These are phyloP conservation scores for Cygnus buccinator DNA, from an alignment of 2,113 vertebrate genomes.

Conservation along the genomic window DNA sequence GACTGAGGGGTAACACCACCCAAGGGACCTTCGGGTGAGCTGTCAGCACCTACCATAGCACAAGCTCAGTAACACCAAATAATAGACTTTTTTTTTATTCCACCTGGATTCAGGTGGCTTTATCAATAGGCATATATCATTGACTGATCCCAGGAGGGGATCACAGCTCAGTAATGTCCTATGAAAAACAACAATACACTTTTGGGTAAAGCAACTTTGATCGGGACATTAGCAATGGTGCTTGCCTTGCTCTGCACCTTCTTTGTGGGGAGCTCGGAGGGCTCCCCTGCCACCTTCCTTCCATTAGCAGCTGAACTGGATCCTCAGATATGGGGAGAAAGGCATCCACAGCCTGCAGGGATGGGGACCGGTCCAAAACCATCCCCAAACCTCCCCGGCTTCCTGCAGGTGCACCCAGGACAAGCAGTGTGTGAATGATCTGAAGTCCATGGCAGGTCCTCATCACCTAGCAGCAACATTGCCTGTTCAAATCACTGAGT, in stretches of 20 bases:
- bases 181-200: neutral
- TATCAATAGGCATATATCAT: neutral
- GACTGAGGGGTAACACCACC: neutral
- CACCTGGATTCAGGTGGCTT: neutral
- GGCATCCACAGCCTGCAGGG: neutral
- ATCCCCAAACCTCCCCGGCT: neutral
- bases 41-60: neutral
- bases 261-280: neutral
- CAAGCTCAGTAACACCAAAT: accelerated
- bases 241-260: neutral
- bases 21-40: neutral
- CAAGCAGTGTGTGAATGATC: neutral
- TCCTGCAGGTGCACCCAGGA: neutral
- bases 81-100: too few species aligned
- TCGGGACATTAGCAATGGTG: neutral
- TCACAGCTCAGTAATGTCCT: neutral
- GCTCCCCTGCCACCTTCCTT: neutral
- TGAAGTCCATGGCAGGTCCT: neutral
- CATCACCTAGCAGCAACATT: too few species aligned
- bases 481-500: neutral
- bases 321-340: neutral
- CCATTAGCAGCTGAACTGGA: neutral
- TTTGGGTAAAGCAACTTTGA: accelerated
- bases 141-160: neutral
- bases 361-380: neutral